Base-by-base conservation (phyloP, 2,113 vertebrate species). In the Pygoscelis antarcticus region DNA sequence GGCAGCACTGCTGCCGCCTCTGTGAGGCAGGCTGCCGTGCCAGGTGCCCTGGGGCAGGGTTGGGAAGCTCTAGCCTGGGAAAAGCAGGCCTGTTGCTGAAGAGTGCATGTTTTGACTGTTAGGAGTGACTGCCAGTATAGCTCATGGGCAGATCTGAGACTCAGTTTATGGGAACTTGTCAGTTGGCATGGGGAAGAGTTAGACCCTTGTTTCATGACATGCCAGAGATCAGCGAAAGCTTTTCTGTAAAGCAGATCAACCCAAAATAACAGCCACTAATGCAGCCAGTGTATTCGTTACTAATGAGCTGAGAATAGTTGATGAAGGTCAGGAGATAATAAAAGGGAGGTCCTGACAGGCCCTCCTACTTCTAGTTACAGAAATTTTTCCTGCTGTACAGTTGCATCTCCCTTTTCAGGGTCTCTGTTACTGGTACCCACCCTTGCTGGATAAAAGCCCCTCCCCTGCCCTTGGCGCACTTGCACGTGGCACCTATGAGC, bases 191-290 rank as follows among this genome's bases (percentile, higher is more conserved):
- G 75, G 13, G 49, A 77, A 77, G 85, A 77, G 68, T 80, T 40
- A 51, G 87, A 74, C 75, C 75, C 15, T 91, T 65, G 62, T 94
- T 94, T 95, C 74, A 96, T 94, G 78, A 34, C 81, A 77, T 52
- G 77, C 77, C 89, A 95, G 92, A 94, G 86, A 87, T 96, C 81
- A 94, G 82, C 58, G 80, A 91, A 96, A 96, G 84, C 93, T 96
- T 85, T 93, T 96, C 51, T 77, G 80, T 90, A 94, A 95, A 96
- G 94, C 87, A 97, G 89, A 93, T 97, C 83, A 96, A 80, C 94
- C 84, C 70, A 93, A 93, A 97, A 96, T 93, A 95, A 95, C 95
- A 94, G 86, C 57, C 61, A 71, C 69, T 97, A 72, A 94, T 81
- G 71, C 93, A 96, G 71, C 34, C 60, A n/a, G n/a, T 93, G 88